Base-by-base conservation (phyloP, 1,140 invertebrate genomes). In the Drosophila serrata region DNA sequence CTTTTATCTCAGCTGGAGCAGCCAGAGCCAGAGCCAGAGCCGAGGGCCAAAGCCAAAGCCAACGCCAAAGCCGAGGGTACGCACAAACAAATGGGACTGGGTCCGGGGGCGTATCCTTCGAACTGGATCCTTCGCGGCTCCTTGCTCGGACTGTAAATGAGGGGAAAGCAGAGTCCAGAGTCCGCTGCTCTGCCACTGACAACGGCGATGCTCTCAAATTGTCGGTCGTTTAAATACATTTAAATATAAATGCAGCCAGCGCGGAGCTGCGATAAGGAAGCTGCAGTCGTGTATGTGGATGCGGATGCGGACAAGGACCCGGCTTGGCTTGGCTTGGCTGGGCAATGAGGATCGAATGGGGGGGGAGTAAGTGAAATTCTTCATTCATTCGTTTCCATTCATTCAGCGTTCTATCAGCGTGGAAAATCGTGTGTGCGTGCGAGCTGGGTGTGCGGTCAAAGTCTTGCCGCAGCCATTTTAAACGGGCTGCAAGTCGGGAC, bases 171-270 rank as follows among this genome's bases (percentile, higher is more conserved):
- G 27, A 33, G 49, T 33, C 19, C 19, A 60, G 27, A 27, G 42
- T 40, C 33, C 27, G 15, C 31, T 31, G 43, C 43, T 39, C 75
- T 60, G 55, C 43, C 58, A 31, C 82, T 76, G 79, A 78, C 84
- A 81, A 84, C 74, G 74, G 75, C 75, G 86, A 90, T 75, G 85
- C 81, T 90, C 48, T 78, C 85, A 90, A 90, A 90, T 90, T 90
- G 85, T 90, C 86, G 85, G 85, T 90, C 85, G 86, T 86, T 90
- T 90, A 90, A 90, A 90, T 90, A 90, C 81, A 90, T 90, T 90
- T 90, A 90, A 90, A 90, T 90, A 90, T 85, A 90, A 87, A 82
- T 87, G 82, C 85, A 80, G 63, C 48, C 55, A 67, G 59, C 62
- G 53, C 53, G 22, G 60, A 45, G 65, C 59, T 19, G 57, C 79